Percentiles rank a stretch among this genome's conserved stretches.
phyloP scores from a whole-genome alignment of 2,113 vertebrate species.

The Tragelaphus imberbis region DNA sequence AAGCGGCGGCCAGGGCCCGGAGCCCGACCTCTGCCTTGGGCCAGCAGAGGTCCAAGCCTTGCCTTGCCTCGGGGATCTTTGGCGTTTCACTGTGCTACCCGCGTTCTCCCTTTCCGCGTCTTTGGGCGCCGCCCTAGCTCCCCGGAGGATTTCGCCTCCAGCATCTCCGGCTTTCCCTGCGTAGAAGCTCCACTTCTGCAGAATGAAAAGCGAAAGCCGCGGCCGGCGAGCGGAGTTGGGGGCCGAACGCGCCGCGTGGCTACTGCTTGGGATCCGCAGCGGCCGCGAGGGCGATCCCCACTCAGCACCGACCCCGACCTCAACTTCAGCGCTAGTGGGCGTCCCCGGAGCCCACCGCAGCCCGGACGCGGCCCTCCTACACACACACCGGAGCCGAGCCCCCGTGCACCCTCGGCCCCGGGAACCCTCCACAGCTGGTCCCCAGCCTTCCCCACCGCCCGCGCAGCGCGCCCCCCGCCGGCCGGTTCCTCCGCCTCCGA shows the following conservation, averaged over 20 bases:
- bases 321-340: slow-evolving; percentile 15
- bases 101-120: too few species aligned
- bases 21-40: too few species aligned
- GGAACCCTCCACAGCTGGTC: not conserved
- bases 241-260: not conserved
- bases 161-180: not conserved
- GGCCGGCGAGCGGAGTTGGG: fast-evolving
- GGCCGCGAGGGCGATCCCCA: not conserved
- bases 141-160: not conserved
- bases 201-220: slow-evolving; percentile 5
- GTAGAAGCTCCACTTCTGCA: not conserved
- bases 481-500: not conserved
- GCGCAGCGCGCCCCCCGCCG: fast-evolving
- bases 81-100: not conserved
- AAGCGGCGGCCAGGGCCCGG: not conserved
- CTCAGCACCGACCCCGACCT: not conserved
- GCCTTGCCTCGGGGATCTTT: not conserved
- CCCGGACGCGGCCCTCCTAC: not conserved
- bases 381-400: not conserved
- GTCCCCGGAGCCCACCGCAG: not conserved
- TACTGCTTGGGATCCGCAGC: not conserved
- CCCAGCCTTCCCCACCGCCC: not conserved
- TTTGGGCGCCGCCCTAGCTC: not conserved
- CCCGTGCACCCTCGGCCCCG: fast-evolving
- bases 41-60: not conserved